Conservation (phyloP, 2,888 invertebrate species). For the Andricus curvator region DNA sequence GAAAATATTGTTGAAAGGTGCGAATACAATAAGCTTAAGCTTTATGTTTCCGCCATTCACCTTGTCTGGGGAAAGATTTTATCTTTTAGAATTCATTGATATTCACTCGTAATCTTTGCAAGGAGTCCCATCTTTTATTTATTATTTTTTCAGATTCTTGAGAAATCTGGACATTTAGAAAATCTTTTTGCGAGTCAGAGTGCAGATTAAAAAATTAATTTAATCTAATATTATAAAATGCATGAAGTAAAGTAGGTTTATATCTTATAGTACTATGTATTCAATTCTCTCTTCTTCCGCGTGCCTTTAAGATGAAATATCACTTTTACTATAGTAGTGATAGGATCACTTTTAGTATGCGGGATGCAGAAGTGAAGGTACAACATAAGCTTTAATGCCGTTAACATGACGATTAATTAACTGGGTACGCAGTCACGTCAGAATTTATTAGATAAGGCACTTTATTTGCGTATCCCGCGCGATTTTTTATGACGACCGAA, state of each 20-base stretch:
- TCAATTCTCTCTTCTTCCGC: not conserved
- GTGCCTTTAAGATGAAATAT: not conserved
- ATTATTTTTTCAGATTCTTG: not conserved
- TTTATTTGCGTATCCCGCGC: conserved; percentile 6
- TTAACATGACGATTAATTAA: conserved; percentile 28
- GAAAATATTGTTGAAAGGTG: not conserved
- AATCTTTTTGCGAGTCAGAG: not conserved
- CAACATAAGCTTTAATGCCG: not conserved
- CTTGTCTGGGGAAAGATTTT: not conserved
- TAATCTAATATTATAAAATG: not conserved
- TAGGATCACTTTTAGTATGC: not conserved
- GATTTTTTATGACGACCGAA: conserved; percentile 16
- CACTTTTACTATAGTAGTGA: conserved; percentile 12
- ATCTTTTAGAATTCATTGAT: conserved; percentile 2
- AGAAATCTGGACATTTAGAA: not conserved
- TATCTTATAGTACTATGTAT: not conserved
- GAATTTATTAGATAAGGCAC: conserved; percentile 5
- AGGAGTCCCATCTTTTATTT: not conserved
- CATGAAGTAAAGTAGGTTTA: not conserved
- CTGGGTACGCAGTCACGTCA: conserved; percentile 3
- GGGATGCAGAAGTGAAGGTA: conserved; percentile 18
- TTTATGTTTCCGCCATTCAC: not conserved
- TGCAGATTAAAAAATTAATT: not conserved
- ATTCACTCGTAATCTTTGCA: not conserved
- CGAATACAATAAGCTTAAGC: not conserved